A percentile compares a stretch with the other conserved stretches of the same genome.
Conservation (phyloP, 2,888 invertebrate species). For the Prostheceraeus crozeri region DNA sequence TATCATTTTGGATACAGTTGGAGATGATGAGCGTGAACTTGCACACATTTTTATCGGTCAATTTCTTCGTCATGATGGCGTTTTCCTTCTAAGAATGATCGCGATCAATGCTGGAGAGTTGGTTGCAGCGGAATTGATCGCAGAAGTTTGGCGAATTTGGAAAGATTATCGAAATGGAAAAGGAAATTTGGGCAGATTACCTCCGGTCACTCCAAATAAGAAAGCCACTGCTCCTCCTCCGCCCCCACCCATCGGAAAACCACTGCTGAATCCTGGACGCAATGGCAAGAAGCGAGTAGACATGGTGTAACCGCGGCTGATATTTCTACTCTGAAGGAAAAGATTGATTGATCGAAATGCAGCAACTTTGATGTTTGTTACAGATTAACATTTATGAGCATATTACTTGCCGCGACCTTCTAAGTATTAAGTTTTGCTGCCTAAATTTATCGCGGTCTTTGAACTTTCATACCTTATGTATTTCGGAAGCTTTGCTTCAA, state of each 20-base stretch:
- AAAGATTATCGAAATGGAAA: not conserved
- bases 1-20: not conserved
- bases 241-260: not conserved
- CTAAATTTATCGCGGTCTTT: no score
- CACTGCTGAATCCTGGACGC: not conserved
- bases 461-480: no score
- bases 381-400: no score
- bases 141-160: constrained; percentile 1
- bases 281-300: not conserved
- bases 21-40: not conserved
- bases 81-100: constrained; percentile 16
- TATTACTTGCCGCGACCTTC: no score
- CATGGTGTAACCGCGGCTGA: no score
- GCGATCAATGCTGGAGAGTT: constrained; percentile 4
- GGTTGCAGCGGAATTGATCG: constrained; percentile 2
- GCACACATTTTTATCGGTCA: not conserved
- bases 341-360: no score
- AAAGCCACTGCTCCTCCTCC: not conserved
- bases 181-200: not conserved
- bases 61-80: constrained; percentile 10
- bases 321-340: no score
- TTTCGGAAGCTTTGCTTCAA: no score
- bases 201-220: not conserved
- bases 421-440: no score
- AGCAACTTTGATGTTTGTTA: no score